Evolutionary conservation across 2,113 vertebrate species (phyloP).

Genomic region (Boulengeromyrus knoepffleri): DNA sequence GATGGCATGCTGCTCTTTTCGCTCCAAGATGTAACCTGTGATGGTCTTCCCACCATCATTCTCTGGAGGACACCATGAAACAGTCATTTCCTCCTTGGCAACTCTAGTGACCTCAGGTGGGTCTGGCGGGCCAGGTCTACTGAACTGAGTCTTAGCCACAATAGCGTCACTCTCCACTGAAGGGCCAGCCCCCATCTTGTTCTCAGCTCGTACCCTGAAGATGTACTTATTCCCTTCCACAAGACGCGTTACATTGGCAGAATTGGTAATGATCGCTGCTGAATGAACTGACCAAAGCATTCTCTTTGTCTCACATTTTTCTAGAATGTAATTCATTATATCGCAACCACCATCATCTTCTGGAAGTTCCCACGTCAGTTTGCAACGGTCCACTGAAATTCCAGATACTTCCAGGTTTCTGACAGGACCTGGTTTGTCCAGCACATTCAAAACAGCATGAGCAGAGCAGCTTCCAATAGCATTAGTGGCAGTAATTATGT

Average conservation of each 20-base stretch:
- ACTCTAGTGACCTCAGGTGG: slow-evolving; percentile 85
- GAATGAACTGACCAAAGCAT: slow-evolving; percentile 93
- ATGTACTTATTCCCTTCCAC: slow-evolving; percentile 94
- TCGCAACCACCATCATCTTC: slow-evolving; percentile 95
- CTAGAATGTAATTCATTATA: slow-evolving; percentile 95
- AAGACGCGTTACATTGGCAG: slow-evolving; percentile 80
- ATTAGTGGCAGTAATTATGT: slow-evolving; percentile 82
- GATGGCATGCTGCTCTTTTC: slow-evolving; percentile 80
- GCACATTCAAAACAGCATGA: slow-evolving; percentile 78
- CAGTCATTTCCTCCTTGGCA: slow-evolving; percentile 88
- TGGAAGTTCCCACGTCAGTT: slow-evolving; percentile 82
- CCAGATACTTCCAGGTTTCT: slow-evolving; percentile 79
- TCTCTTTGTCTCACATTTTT: slow-evolving; percentile 95
- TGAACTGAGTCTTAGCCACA: slow-evolving; percentile 85
- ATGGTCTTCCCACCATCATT: slow-evolving; percentile 90
- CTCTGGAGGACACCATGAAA: slow-evolving; percentile 86
- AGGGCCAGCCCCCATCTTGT: slow-evolving; percentile 97
- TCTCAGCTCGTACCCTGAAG: slow-evolving; percentile 93
- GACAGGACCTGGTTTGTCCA: slow-evolving; percentile 87
- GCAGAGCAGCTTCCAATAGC: slow-evolving; percentile 77
- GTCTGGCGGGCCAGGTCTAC: slow-evolving; percentile 81
- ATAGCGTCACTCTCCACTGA: slow-evolving; percentile 84
- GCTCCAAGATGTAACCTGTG: slow-evolving; percentile 89
- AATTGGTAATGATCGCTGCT: slow-evolving; percentile 75
- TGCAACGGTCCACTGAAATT: slow-evolving; percentile 83